Evolutionary conservation across 2,797 vertebrate genomes (phyloP).

Genomic region (Silurus aristotelis): DNA sequence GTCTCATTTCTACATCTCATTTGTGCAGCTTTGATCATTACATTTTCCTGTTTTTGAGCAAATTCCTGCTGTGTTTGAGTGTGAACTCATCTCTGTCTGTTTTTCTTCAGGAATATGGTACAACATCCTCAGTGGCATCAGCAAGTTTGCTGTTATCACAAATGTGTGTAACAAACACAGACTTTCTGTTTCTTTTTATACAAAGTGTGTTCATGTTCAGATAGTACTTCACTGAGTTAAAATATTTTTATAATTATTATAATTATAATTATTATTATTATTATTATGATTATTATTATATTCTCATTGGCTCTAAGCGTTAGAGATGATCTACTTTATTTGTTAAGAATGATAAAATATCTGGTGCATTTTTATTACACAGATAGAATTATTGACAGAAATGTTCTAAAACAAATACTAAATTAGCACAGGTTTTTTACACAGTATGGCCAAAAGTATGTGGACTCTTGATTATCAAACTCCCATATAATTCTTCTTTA

Average conservation of each 20-base stretch:
- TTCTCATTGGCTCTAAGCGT: not conserved
- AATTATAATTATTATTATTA: no score
- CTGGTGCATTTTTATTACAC: not conserved
- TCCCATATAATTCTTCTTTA: not conserved
- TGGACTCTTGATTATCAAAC: not conserved
- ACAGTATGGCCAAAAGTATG: not conserved
- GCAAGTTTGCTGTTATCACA: constrained; percentile 98
- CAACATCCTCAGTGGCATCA: constrained; percentile 89
- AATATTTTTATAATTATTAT: no score
- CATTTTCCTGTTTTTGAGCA: not conserved
- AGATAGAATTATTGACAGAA: not conserved
- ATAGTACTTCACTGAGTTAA: not conserved
- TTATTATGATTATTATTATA: not conserved
- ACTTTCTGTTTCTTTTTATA: not conserved
- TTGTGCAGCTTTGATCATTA: not conserved
- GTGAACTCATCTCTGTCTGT: not conserved
- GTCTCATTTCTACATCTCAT: not conserved
- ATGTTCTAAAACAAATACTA: not conserved
- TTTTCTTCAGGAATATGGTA: constrained; percentile 57
- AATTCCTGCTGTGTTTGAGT: not conserved
- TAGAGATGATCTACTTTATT: not conserved
- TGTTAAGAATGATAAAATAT: not conserved
- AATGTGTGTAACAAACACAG: constrained; percentile 84
- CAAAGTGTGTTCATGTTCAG: not conserved
- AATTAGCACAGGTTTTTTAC: not conserved